Percentiles rank a stretch among this genome's conserved stretches.
phyloP scores from a whole-genome alignment of 2,797 vertebrate genomes.

The Miichthys miiuy region DNA sequence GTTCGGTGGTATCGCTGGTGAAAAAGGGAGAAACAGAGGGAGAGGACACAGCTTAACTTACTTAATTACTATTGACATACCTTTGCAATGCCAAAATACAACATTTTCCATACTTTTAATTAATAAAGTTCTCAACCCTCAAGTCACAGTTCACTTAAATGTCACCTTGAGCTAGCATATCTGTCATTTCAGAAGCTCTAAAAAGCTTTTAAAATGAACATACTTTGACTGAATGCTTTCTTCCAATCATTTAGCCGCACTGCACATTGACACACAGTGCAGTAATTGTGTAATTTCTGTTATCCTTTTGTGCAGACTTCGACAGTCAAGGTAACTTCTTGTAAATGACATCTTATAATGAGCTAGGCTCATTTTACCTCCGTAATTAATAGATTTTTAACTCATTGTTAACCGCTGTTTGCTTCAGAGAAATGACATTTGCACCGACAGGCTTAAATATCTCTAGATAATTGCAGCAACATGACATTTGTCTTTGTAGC shows the following conservation, averaged over 20 bases:
- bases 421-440: neutral
- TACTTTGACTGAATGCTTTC: neutral
- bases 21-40: slow-evolving; percentile 11
- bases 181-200: too few relatives aligned
- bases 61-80: neutral
- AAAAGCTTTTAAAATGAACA: too few relatives aligned
- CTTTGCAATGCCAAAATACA: neutral
- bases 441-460: slow-evolving; percentile 6
- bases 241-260: neutral
- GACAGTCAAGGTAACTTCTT: slow-evolving; percentile 17
- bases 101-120: slow-evolving; percentile 4
- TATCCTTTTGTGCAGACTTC: neutral
- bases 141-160: neutral
- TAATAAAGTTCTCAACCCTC: neutral
- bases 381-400: slow-evolving; percentile 16
- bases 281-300: slow-evolving; percentile 6
- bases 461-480: slow-evolving; percentile 13
- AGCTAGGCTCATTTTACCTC: neutral
- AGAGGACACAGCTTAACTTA: slow-evolving; percentile 18
- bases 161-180: neutral
- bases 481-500: neutral
- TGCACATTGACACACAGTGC: neutral
- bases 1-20: neutral
- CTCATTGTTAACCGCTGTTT: neutral
- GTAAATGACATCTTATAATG: slow-evolving; percentile 2